Percentiles rank a stretch among this genome's conserved stretches.
These are phyloP conservation scores for Dasypus novemcinctus DNA, from an alignment of 2,113 vertebrate genomes.

Conservation along the genomic window DNA sequence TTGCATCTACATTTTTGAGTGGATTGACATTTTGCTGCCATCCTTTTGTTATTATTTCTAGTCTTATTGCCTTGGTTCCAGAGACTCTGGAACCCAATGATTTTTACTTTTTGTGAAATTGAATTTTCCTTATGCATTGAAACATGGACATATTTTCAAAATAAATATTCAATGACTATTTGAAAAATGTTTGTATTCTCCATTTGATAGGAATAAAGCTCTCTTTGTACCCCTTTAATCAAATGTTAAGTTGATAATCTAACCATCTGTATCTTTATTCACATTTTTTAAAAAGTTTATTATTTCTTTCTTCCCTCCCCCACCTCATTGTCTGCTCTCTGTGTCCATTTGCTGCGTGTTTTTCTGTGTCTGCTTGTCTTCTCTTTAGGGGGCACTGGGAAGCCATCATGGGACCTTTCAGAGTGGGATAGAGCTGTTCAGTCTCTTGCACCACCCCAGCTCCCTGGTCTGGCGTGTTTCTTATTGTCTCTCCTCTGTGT, in stretches of 20 bases:
- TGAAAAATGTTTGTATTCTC: neutral
- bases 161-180: neutral
- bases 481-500: too few relatives aligned
- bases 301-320: too few relatives aligned
- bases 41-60: neutral
- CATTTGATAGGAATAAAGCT: neutral
- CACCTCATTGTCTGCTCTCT: too few relatives aligned
- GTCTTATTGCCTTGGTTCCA: neutral
- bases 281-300: too few relatives aligned
- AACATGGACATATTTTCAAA: neutral
- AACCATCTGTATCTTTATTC: neutral
- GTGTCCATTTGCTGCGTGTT: too few relatives aligned
- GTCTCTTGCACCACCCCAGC: too few relatives aligned
- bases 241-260: neutral
- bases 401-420: too few relatives aligned
- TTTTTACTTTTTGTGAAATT: neutral
- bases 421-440: too few relatives aligned
- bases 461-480: too few relatives aligned
- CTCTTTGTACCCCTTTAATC: neutral
- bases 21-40: conserved; percentile 33
- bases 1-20: neutral
- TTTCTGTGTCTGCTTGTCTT: too few relatives aligned
- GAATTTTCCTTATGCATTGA: conserved; percentile 17
- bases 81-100: neutral
- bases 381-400: too few relatives aligned